phyloP scores from a whole-genome alignment of 2,797 vertebrate species.

The Sus cebifrons region DNA sequence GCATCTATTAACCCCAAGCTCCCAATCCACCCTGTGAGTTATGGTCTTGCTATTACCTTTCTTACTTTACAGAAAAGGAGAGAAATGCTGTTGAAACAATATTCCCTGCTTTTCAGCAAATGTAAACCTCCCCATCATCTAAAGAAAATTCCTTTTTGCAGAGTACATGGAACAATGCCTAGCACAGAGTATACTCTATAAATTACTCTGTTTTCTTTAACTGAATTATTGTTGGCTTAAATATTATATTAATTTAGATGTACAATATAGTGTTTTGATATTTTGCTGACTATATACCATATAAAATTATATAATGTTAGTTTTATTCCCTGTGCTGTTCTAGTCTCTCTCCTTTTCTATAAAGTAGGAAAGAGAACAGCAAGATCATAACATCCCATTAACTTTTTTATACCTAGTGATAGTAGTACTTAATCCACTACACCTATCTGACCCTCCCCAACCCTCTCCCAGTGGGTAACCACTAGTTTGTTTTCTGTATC shows the following conservation, averaged over 20 bases:
- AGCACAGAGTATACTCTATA: background rate
- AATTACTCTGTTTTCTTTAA: background rate
- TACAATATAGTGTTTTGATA: background rate
- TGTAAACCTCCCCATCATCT: background rate
- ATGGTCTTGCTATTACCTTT: background rate
- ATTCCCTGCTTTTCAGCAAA: background rate
- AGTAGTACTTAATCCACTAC: background rate
- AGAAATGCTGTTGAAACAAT: background rate
- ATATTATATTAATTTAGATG: background rate
- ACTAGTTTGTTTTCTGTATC: background rate
- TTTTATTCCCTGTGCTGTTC: background rate
- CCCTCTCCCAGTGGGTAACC: background rate
- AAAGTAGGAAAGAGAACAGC: too few relatives aligned
- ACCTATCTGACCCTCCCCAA: background rate
- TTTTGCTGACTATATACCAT: background rate
- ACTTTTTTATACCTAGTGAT: background rate
- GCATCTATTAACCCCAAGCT: too few relatives aligned
- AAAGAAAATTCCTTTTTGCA: background rate
- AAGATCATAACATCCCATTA: background rate
- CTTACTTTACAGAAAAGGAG: background rate
- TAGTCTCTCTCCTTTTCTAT: too few relatives aligned
- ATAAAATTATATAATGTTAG: background rate
- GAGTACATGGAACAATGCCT: background rate
- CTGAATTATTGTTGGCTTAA: background rate
- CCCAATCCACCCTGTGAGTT: background rate